Evolutionary conservation across 2,113 vertebrate species (phyloP), one percentile per base, ranked within the genome.

Genomic region (Orthonyx spaldingii): DNA sequence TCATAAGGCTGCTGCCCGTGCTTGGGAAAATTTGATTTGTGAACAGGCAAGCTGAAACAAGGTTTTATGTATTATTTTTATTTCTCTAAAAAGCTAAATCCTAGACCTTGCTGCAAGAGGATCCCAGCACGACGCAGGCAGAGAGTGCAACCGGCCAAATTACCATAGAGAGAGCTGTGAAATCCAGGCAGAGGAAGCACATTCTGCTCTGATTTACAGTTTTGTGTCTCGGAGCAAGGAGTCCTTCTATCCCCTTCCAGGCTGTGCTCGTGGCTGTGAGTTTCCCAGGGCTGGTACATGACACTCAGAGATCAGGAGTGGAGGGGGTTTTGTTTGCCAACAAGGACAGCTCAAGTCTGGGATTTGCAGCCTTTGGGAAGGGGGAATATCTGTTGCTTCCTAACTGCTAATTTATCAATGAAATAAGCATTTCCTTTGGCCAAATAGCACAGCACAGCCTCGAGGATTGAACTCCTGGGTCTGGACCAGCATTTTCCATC

Each of bases 31-130:
- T 57, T 13, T 42, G 81, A 47, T 39, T 39, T 84, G 86, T 8
- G 70, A 65, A 12, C 22, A 70, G 92, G 89, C 91, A 92, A 92
- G 92, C 90, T 57, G 89, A 70, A 94, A 94, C 92, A 87, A 70
- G 78, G 63, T 46, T 84, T 81, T 78, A 86, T 61, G 46, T 24
- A 53, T 77, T 61, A 63, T 80, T 93, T 93, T 75, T 87, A 76
- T 60, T n/a, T 4, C 60, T 92, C 87, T 47, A 13, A 83, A 93
- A 89, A 94, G 56, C 84, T 37, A 47, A 72, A 90, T 63, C 83
- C 46, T 55, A 22, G 85, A 41, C 82, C 41, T 78, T 64, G 80
- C 71, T 72, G 90, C 39, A 84, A 70, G 71, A 52, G 61, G 41
- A n/a, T 90, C 64, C 72, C 11, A 1, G 93, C 49, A 49, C 1